These are phyloP conservation scores for Eulithis testata DNA, from an alignment of 2,888 invertebrate species.

Conservation along the genomic window DNA sequence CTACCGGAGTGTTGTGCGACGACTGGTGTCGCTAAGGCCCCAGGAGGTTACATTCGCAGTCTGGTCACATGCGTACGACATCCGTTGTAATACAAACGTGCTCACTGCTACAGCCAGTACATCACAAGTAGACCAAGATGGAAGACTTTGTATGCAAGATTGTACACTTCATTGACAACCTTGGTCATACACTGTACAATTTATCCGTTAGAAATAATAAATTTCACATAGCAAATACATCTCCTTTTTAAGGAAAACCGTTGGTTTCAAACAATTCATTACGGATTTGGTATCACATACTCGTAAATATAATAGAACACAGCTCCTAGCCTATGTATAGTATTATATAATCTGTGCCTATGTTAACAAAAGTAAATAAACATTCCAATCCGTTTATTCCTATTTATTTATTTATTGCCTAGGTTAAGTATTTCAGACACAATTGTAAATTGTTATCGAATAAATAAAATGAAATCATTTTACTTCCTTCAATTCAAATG, in stretches of 20 bases:
- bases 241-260: slow-evolving; percentile 60
- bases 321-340: not conserved
- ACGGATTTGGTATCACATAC: slow-evolving; percentile 23
- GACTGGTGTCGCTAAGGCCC: slow-evolving; percentile 64
- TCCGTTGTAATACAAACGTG: slow-evolving; percentile 76
- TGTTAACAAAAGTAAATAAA: not conserved
- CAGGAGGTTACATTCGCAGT: slow-evolving; percentile 64
- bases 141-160: slow-evolving; percentile 63
- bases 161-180: slow-evolving; percentile 59
- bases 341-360: too few relatives aligned
- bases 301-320: slow-evolving; percentile 7
- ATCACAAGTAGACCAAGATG: slow-evolving; percentile 57
- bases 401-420: too few relatives aligned
- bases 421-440: too few relatives aligned
- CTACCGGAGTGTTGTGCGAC: slow-evolving; percentile 60
- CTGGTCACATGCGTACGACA: slow-evolving; percentile 74
- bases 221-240: slow-evolving; percentile 52
- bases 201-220: slow-evolving; percentile 73
- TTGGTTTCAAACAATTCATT: slow-evolving; percentile 48
- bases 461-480: too few relatives aligned
- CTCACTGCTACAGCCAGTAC: slow-evolving; percentile 57
- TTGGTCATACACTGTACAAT: slow-evolving; percentile 60
- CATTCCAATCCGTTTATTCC: not conserved
- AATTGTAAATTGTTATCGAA: too few relatives aligned
- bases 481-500: too few relatives aligned